Evolutionary conservation across 2,797 vertebrate genomes (phyloP).

Genomic region (Chrosomus eos): DNA sequence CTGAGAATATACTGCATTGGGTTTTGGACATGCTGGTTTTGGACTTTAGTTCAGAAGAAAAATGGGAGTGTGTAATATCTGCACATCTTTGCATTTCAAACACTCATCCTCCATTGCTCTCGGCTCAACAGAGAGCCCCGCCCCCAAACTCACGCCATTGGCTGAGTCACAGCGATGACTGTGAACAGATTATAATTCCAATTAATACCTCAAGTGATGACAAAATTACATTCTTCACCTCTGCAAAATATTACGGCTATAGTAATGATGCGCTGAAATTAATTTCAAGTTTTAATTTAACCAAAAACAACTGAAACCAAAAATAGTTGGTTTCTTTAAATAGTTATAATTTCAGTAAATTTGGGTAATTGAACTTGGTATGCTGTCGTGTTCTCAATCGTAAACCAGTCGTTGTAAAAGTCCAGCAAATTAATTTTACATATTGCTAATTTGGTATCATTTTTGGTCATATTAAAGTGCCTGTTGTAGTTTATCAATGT

Average conservation of each 20-base stretch:
- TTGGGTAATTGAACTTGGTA: neutral
- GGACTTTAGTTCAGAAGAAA: neutral
- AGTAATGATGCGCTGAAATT: neutral
- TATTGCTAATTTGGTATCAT: too few relatives aligned
- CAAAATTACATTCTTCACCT: neutral
- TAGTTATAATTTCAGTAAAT: too few relatives aligned
- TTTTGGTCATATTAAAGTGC: neutral
- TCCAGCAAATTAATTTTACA: neutral
- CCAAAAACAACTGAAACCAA: neutral
- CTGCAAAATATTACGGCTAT: neutral
- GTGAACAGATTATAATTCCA: neutral
- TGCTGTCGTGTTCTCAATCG: neutral
- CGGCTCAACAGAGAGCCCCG: neutral
- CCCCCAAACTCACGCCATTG: neutral
- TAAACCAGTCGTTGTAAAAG: neutral
- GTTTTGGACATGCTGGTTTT: neutral
- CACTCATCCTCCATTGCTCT: neutral
- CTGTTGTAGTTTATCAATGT: neutral
- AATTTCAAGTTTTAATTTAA: neutral
- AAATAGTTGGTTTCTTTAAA: too few relatives aligned
- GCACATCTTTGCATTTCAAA: neutral
- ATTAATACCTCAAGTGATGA: neutral
- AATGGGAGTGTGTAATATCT: neutral
- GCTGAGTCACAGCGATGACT: neutral
- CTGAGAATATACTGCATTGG: neutral